Conservation (phyloP, 2,888 invertebrate genomes). For the Choreutis nemorana region DNA sequence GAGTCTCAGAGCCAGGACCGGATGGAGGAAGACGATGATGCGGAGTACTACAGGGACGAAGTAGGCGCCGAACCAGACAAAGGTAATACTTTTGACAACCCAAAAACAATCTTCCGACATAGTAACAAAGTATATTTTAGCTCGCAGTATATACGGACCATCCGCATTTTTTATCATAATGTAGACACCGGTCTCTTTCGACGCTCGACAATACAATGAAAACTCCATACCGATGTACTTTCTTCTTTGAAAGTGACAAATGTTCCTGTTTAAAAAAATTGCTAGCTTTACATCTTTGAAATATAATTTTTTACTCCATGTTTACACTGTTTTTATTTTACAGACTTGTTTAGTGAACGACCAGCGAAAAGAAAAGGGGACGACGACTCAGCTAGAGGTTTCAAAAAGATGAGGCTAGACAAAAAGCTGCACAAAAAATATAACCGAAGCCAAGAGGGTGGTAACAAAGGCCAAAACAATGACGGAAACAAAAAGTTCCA, state of each 20-base stretch:
- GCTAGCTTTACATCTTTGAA: no score
- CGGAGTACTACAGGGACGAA: conserved; percentile 84
- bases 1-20: conserved; percentile 55
- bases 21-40: conserved; percentile 72
- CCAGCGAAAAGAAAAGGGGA: conserved; percentile 39
- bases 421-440: conserved; percentile 47
- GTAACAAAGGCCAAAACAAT: conserved; percentile 13
- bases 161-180: conserved; percentile 3
- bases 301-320: no score
- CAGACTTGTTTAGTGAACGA: conserved; percentile 45
- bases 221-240: no score
- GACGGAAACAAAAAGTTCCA: conserved; percentile 1
- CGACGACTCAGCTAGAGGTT: conserved; percentile 39
- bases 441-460: conserved; percentile 22
- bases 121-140: conserved; percentile 2
- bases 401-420: conserved; percentile 53
- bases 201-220: no score
- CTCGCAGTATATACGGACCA: no score
- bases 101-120: not conserved
- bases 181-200: no score
- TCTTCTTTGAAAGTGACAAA: no score
- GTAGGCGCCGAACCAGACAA: conserved; percentile 89
- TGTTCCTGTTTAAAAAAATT: no score
- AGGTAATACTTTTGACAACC: conserved; percentile 64
- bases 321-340: conserved; percentile 8